phyloP scores from a whole-genome alignment of 2,113 vertebrate genomes.

The Larimichthys crocea region DNA sequence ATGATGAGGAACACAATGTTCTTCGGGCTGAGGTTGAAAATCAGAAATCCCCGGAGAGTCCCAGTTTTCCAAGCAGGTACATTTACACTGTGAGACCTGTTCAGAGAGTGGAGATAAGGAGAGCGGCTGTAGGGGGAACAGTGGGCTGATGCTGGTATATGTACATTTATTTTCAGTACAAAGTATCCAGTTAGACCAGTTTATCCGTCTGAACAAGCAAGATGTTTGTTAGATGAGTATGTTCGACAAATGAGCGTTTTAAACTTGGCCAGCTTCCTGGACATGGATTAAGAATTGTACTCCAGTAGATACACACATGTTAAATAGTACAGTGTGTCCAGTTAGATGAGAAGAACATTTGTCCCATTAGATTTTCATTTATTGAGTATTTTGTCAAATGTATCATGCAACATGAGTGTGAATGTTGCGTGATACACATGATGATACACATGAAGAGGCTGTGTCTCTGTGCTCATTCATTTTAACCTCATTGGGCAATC shows the following conservation, averaged over 20 bases:
- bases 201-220: not conserved
- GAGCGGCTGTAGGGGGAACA: not conserved
- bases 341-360: not conserved
- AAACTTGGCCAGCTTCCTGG: constrained; percentile 4
- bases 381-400: constrained; percentile 2
- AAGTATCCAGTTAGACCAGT: not conserved
- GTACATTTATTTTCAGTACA: not conserved
- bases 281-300: not conserved
- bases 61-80: constrained; percentile 50
- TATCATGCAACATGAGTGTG: not conserved
- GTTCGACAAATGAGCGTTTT: not conserved
- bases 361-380: constrained; percentile 8
- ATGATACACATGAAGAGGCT: not conserved
- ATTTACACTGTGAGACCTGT: constrained; percentile 33
- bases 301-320: constrained; percentile 7
- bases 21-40: constrained; percentile 57
- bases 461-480: not conserved
- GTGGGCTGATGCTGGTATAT: not conserved
- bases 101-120: constrained; percentile 18
- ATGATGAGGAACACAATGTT: constrained; percentile 69
- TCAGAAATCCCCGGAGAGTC: constrained; percentile 61
- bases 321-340: constrained; percentile 4
- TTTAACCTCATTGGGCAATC: constrained; percentile 1
- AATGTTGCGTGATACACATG: too few relatives aligned
- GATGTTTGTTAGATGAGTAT: not conserved